Conservation (phyloP, 2,888 invertebrate species). For the Tupiocoris notatus region DNA sequence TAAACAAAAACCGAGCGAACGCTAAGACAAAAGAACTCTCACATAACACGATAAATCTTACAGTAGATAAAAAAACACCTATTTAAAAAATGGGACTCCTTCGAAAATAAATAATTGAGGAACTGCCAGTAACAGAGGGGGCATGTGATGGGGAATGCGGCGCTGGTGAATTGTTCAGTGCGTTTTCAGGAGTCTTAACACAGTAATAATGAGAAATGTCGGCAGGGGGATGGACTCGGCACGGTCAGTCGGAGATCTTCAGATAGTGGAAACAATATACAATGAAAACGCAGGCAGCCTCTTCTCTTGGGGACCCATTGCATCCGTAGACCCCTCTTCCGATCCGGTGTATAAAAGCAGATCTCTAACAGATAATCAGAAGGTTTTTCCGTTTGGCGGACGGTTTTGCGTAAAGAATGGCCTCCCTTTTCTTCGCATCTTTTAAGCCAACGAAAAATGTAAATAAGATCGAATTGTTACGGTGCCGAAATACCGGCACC, state of each 20-base stretch:
- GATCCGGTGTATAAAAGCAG: not conserved
- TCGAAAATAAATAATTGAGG: not conserved
- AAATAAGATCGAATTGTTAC: slow-evolving; percentile 26
- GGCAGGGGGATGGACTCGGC: no score
- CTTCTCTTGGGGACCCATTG: not conserved
- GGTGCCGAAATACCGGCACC: slow-evolving; percentile 14
- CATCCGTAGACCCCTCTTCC: not conserved
- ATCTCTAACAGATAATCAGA: slow-evolving; percentile 36
- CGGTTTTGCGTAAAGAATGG: slow-evolving; percentile 24
- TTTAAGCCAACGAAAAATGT: slow-evolving; percentile 8
- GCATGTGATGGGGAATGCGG: not conserved
- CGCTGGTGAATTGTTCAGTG: slow-evolving; percentile 5
- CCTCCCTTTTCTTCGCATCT: not conserved
- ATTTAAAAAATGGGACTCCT: not conserved
- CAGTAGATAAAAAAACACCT: no score
- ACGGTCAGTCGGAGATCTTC: slow-evolving; percentile 8
- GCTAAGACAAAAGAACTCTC: no score
- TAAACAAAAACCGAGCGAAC: no score
- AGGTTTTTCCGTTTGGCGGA: slow-evolving; percentile 33
- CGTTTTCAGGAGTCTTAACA: slow-evolving; percentile 28
- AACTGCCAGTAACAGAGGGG: no score
- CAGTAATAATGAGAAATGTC: slow-evolving; percentile 42
- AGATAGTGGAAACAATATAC: slow-evolving; percentile 37
- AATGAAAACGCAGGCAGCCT: slow-evolving; percentile 22
- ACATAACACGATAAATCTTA: no score